Base-by-base conservation (phyloP, 2,888 invertebrate species). In the Drosophila niveifrons region DNA sequence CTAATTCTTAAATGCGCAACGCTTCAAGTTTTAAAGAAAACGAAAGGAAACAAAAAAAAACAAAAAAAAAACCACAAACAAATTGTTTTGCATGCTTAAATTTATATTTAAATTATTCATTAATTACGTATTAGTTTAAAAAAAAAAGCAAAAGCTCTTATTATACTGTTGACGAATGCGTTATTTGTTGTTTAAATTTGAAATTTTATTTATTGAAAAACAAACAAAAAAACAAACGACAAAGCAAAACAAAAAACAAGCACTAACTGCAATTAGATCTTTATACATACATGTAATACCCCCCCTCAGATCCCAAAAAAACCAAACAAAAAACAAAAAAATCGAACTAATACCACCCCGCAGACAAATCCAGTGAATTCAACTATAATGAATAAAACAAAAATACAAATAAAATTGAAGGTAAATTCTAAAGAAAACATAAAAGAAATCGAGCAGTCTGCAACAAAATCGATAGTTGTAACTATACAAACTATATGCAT, bases 381-480 rank as follows among this genome's bases (percentile, higher is more conserved):
- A 78, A 80, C 15, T 36, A 43, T 62, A 55, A 63, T 48, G 48
- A 62, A 70, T 43, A 41, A 39, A 62, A 59, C 23, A 63, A 17
- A 36, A 36, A 34, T 10, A 31, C 17, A n/a, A n/a, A n/a, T n/a
- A 3, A 50, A 51, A 50, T 73, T 61, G 65, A 73, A 68, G 43
- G 39, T 55, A 13, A 67, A 68, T 28, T 57, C 17, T 58, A 65
- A 63, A 63, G 17, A 47, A 28, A 58, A 15, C 39, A 50, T 31
- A 41, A 23, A 48, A 41, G 18, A 34, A 57, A 36, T 43, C 29
- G 36, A 55, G 15, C 28, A 63, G 65, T 67, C 66, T 72, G 66
- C 86, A 79, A 72, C 68, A 64, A 62, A 57, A 69, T 75, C 85
- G 78, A 71, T 75, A 71, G 82, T 71, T 78, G 56, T 23, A 36